phyloP scores from a whole-genome alignment of 1,140 invertebrate genomes.

The Archivesica marissinica region DNA sequence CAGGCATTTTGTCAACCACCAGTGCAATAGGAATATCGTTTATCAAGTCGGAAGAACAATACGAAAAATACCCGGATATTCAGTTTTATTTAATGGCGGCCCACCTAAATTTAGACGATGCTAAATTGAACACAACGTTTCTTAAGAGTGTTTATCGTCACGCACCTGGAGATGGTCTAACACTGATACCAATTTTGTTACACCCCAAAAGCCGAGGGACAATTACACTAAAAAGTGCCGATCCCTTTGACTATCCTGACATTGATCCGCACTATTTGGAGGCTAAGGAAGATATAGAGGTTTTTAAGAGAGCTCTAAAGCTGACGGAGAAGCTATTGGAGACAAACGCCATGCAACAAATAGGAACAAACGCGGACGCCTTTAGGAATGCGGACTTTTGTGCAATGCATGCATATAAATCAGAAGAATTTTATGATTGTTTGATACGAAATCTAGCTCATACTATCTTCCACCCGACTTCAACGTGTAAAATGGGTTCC shows the following conservation, averaged over 20 bases:
- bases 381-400: conserved; percentile 63
- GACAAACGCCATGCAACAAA: conserved; percentile 42
- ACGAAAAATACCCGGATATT: background rate
- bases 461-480: conserved; percentile 94
- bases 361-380: conserved; percentile 53
- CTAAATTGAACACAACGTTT: background rate
- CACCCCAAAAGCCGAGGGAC: conserved; percentile 60
- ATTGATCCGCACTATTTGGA: conserved; percentile 61
- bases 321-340: conserved; percentile 26
- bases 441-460: conserved; percentile 77
- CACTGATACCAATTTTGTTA: conserved; percentile 30
- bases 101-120: background rate
- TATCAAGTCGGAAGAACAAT: background rate
- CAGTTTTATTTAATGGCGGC: background rate
- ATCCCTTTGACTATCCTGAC: too few species aligned
- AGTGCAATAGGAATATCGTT: conserved; percentile 17
- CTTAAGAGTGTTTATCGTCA: background rate
- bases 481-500: conserved; percentile 97
- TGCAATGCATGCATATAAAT: conserved; percentile 56
- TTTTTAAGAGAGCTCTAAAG: conserved; percentile 56
- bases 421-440: conserved; percentile 82
- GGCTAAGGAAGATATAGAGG: conserved; percentile 55
- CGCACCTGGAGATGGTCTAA: conserved; percentile 42
- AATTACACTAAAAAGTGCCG: conserved; percentile 34
- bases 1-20: conserved; percentile 53